Percentiles rank a stretch among this genome's conserved stretches.
These are phyloP conservation scores for Cercopithecus petaurista DNA, from an alignment of 2,797 vertebrate species.

Conservation along the genomic window DNA sequence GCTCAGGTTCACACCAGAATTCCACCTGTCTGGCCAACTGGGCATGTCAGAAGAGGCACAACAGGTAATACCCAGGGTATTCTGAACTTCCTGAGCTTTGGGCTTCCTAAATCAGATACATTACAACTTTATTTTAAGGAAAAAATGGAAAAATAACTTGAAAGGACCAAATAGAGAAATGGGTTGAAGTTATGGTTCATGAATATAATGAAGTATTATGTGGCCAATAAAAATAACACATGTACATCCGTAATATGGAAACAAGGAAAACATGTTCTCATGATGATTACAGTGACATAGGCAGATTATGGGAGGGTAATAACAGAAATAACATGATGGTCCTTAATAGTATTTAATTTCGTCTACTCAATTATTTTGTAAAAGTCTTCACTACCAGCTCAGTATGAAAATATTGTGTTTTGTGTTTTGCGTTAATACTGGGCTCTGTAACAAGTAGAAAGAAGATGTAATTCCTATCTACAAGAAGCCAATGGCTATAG, in stretches of 20 bases:
- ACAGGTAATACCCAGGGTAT: not conserved
- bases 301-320: not conserved
- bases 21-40: not conserved
- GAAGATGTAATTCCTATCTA: not conserved
- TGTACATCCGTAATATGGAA: not conserved
- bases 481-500: not conserved
- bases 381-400: not conserved
- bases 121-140: not conserved
- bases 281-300: not conserved
- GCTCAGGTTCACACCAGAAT: not conserved
- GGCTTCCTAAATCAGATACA: not conserved
- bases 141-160: not conserved
- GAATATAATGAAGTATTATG: not conserved
- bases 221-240: not conserved
- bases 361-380: not conserved
- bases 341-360: not conserved
- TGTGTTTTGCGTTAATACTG: not conserved
- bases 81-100: too few species aligned
- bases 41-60: not conserved
- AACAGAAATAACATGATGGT: not conserved
- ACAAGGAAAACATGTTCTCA: not conserved
- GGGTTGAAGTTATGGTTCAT: not conserved
- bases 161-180: not conserved
- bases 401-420: not conserved
- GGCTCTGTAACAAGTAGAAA: not conserved